A percentile compares a stretch with the other conserved stretches of the same genome.
phyloP scores from a whole-genome alignment of 2,797 vertebrate genomes.

The Ibycter americanus region DNA sequence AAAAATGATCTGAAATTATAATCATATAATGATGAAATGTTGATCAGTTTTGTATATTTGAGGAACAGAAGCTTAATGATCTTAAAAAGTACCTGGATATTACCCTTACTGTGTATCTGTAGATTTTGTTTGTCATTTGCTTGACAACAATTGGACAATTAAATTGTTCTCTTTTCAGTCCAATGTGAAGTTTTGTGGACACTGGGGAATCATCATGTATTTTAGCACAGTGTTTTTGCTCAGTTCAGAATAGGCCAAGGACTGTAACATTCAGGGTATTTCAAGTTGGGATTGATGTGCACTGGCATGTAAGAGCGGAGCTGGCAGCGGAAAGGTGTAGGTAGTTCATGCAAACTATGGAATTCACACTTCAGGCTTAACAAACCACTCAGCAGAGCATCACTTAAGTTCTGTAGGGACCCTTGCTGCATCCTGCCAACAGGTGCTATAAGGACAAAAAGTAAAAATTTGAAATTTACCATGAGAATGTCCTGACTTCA shows the following conservation, averaged over 20 bases:
- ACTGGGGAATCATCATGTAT: background rate
- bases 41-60: background rate
- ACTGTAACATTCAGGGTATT: background rate
- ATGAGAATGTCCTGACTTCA: background rate
- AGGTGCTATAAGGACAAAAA: background rate
- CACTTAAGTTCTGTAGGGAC: background rate
- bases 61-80: background rate
- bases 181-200: background rate
- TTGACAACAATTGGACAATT: background rate
- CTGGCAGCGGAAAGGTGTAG: background rate
- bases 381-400: background rate
- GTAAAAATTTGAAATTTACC: background rate
- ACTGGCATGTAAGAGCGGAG: background rate
- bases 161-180: background rate
- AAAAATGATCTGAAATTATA: background rate
- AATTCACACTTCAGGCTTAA: background rate
- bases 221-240: background rate
- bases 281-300: background rate
- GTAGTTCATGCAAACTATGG: background rate
- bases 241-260: background rate
- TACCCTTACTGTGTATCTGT: background rate
- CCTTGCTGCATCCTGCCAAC: background rate
- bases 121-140: background rate
- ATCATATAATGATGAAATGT: background rate
- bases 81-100: background rate